These are phyloP conservation scores for Calcarius lapponicus DNA, from an alignment of 2,797 vertebrate species.

Conservation along the genomic window DNA sequence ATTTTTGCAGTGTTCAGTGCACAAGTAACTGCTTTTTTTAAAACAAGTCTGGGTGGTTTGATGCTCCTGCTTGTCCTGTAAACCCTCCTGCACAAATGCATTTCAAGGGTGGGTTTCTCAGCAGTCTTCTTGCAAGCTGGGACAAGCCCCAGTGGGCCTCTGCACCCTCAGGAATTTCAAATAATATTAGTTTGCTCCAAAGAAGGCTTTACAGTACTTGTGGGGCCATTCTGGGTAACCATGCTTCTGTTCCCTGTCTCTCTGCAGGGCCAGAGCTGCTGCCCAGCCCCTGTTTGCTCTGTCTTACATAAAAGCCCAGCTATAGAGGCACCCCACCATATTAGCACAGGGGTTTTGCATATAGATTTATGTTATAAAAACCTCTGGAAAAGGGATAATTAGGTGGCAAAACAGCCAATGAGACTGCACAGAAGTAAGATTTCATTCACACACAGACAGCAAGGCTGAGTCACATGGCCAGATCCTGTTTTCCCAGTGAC, in stretches of 20 bases:
- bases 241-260: background rate
- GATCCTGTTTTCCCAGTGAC: background rate
- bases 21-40: background rate
- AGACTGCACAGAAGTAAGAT: background rate
- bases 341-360: background rate
- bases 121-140: background rate
- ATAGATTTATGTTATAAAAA: background rate
- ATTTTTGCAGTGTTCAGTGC: background rate
- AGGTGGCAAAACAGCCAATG: background rate
- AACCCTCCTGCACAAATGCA: background rate
- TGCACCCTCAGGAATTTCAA: background rate
- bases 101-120: background rate
- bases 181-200: background rate
- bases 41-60: background rate
- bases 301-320: background rate
- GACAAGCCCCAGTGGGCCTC: background rate
- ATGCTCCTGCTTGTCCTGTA: background rate
- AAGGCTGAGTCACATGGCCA: fast-evolving
- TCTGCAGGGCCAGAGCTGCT: background rate
- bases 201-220: background rate
- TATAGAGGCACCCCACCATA: background rate
- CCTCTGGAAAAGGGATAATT: background rate
- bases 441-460: background rate
- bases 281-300: background rate
- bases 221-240: background rate